phyloP scores from a whole-genome alignment of 92 coral and sea anemone genomes.

The Epizoanthus fatuus region DNA sequence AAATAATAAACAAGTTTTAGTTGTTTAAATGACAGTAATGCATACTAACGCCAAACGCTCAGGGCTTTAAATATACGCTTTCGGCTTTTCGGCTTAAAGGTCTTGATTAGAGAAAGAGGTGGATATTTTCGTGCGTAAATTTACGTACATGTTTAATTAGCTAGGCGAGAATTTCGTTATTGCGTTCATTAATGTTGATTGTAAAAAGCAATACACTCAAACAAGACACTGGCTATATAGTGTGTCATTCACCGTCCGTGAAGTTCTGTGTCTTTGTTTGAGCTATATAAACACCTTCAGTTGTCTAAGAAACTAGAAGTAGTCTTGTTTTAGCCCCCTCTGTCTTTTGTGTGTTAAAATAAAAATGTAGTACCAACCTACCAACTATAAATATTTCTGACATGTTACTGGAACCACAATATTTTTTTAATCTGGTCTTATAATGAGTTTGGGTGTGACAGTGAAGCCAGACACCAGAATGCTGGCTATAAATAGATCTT shows the following conservation, averaged over 20 bases:
- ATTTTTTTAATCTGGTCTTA: too few relatives aligned
- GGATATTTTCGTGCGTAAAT: conserved; percentile 6
- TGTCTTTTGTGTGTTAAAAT: conserved; percentile 19
- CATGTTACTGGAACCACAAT: too few relatives aligned
- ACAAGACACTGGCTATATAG: conserved; percentile 36
- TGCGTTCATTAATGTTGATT: conserved; percentile 80
- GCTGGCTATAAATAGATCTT: too few relatives aligned
- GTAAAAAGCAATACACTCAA: conserved; percentile 52
- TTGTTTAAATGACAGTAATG: background rate
- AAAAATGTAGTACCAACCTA: too few relatives aligned
- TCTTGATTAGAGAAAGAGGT: conserved; percentile 17
- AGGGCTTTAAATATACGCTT: background rate
- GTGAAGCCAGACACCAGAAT: too few relatives aligned
- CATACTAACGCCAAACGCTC: background rate
- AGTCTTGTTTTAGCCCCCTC: background rate
- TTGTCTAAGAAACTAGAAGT: background rate
- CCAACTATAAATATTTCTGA: too few relatives aligned
- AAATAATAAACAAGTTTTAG: background rate
- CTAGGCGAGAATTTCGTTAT: conserved; percentile 67
- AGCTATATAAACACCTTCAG: background rate
- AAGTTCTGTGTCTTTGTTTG: conserved; percentile 21
- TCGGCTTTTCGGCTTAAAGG: background rate
- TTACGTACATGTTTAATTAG: conserved; percentile 69
- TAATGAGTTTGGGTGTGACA: too few relatives aligned
- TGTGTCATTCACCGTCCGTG: background rate